Conservation (phyloP, 2,113 vertebrate species). For the Theropithecus gelada region DNA sequence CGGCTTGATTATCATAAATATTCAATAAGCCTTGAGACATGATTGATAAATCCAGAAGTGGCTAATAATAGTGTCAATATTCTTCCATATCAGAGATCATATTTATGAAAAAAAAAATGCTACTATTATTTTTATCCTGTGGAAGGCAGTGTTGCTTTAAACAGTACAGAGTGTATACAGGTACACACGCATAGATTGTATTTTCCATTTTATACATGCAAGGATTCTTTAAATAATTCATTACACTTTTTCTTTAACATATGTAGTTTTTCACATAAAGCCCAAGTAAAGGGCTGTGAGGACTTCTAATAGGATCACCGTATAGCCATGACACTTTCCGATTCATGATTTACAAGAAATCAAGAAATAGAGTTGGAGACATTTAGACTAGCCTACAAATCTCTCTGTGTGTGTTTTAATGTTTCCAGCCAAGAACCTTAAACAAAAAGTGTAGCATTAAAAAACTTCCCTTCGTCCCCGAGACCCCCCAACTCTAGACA, state of each 20-base stretch:
- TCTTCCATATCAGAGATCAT: neutral
- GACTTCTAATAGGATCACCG: neutral
- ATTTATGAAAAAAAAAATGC: neutral
- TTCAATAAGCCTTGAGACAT: neutral
- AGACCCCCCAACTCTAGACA: no score
- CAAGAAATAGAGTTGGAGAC: neutral
- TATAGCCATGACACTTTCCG: neutral
- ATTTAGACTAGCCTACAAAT: neutral
- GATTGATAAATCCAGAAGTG: conserved; percentile 9
- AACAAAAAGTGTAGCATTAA: neutral
- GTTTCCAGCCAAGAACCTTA: neutral
- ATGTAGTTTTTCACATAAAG: neutral
- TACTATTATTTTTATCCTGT: neutral
- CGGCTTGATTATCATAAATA: neutral
- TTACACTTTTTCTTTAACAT: conserved; percentile 15
- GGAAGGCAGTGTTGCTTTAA: conserved; percentile 8
- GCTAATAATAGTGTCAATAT: neutral
- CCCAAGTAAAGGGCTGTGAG: neutral
- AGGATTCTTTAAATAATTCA: conserved; percentile 16
- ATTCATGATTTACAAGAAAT: neutral
- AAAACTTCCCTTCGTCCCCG: neutral
- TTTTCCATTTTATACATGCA: neutral
- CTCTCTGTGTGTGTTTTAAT: no score
- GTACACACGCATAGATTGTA: neutral
- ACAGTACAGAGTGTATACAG: neutral